phyloP scores from a whole-genome alignment of 1,140 invertebrate species.

The Pachypsylla venusta region DNA sequence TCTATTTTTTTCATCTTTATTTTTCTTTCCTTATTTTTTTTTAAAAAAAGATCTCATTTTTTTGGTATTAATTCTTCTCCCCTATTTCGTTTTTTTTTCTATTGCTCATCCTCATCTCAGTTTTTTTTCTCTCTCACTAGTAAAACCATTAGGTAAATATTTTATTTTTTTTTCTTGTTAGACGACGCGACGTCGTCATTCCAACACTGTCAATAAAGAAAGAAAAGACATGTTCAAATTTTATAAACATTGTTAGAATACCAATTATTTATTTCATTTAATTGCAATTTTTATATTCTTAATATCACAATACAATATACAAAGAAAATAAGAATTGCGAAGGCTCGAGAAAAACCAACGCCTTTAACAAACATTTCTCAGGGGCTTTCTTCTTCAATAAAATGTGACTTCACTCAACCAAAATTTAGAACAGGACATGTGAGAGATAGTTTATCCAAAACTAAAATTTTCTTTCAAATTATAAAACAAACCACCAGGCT shows the following conservation, averaged over 20 bases:
- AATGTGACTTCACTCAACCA: too few relatives aligned
- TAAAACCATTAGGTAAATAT: background rate
- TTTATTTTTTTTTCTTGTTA: slow-evolving; percentile 5
- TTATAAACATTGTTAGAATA: background rate
- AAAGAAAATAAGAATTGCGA: too few relatives aligned
- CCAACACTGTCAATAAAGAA: background rate
- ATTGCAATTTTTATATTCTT: background rate
- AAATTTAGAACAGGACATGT: too few relatives aligned
- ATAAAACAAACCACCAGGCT: too few relatives aligned
- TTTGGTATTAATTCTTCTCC: background rate
- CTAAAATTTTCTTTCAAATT: too few relatives aligned
- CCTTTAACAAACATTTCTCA: too few relatives aligned
- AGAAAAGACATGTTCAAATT: background rate
- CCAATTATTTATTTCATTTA: background rate
- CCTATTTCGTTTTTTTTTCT: background rate
- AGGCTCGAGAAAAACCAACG: too few relatives aligned
- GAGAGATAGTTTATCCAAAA: too few relatives aligned
- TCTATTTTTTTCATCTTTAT: background rate
- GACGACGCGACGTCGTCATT: background rate
- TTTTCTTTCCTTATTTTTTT: slow-evolving; percentile 11
- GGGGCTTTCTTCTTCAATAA: too few relatives aligned
- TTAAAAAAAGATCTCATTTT: background rate
- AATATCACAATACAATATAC: background rate
- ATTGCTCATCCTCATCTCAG: background rate
- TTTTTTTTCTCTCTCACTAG: background rate